These are phyloP conservation scores for Clunio marinus DNA, from an alignment of 2,888 invertebrate genomes.

Conservation along the genomic window DNA sequence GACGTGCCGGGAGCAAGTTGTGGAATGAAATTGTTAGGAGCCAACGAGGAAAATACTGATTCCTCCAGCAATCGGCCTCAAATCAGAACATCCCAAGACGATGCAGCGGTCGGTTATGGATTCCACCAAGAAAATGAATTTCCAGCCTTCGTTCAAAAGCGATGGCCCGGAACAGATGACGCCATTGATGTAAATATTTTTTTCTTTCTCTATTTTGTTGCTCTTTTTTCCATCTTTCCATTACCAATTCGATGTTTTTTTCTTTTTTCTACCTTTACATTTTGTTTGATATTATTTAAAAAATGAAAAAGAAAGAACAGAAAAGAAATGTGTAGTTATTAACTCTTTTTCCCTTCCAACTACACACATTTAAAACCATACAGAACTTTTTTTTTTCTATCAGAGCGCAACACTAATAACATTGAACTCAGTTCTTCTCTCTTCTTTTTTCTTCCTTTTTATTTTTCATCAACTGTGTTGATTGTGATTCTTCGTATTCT, in stretches of 20 bases:
- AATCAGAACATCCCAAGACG: slow-evolving; percentile 75
- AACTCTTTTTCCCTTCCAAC: neutral
- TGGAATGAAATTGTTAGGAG: slow-evolving; percentile 71
- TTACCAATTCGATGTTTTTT: neutral
- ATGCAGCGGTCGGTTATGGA: slow-evolving; percentile 89
- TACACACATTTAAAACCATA: neutral
- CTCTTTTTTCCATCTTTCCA: neutral
- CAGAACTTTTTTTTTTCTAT: neutral
- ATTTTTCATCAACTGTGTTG: neutral
- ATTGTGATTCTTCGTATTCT: neutral
- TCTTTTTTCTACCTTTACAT: neutral
- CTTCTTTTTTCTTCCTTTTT: neutral
- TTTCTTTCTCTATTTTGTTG: neutral
- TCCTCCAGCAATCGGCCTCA: slow-evolving; percentile 55
- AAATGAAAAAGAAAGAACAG: neutral
- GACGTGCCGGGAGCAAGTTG: neutral
- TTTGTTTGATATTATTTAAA: slow-evolving; percentile 6
- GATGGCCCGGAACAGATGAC: slow-evolving; percentile 82
- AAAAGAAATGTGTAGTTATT: neutral
- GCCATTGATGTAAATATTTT: slow-evolving; percentile 71
- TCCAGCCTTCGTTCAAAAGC: slow-evolving; percentile 61
- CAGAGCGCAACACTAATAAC: neutral
- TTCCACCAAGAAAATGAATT: slow-evolving; percentile 64
- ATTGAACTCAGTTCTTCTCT: neutral
- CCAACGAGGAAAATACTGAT: slow-evolving; percentile 60